Evolutionary conservation across 2,113 vertebrate genomes (phyloP), one percentile per base, ranked within the genome.

Genomic region (Plecturocebus donacophilus): DNA sequence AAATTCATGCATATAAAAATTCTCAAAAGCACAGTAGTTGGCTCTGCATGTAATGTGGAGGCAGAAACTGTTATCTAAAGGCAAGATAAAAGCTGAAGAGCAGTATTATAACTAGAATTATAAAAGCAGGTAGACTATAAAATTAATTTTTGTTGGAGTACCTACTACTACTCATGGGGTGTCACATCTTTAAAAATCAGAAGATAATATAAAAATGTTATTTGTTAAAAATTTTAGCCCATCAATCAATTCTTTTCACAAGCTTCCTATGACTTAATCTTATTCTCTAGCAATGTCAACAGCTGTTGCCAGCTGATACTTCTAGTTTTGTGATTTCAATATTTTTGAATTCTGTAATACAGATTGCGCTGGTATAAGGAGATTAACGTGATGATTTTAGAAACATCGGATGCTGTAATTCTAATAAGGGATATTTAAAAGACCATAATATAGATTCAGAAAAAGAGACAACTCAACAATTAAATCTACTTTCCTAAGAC

Each of bases 351-450:
- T 97, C 45, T 95, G 71, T 40, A 71, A 30, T 97, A 92, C 86
- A 97, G 93, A 98, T 84, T 96, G 92, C 38, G 94, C 16, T 96
- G 87, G 58, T 81, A 76, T 97, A 96, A 97, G 64, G 45, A 98
- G 98, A 97, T 98, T 96, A 98, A 97, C 35, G 47, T 86, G 86
- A 97, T 97, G 97, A 96, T 97, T 98, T 96, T 88, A 98, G 92
- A 98, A 98, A 98, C 87, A 97, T 97, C 94, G 94, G 54, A 95
- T 95, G 66, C 38, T 96, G 42, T 40, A 90, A 91, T 98, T 97
- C 95, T 94, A 30, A 81, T 66, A 68, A 1, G 35, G 81, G 49
- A 92, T 92, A 68, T 95, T 94, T 96, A 42, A 92, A 91, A 97
- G 42, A 97, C 13, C 94, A 13, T 94, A 94, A 97, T 45, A 96